These are phyloP conservation scores for Trichonephila clavata DNA, from an alignment of 1,140 invertebrate genomes.

Conservation along the genomic window DNA sequence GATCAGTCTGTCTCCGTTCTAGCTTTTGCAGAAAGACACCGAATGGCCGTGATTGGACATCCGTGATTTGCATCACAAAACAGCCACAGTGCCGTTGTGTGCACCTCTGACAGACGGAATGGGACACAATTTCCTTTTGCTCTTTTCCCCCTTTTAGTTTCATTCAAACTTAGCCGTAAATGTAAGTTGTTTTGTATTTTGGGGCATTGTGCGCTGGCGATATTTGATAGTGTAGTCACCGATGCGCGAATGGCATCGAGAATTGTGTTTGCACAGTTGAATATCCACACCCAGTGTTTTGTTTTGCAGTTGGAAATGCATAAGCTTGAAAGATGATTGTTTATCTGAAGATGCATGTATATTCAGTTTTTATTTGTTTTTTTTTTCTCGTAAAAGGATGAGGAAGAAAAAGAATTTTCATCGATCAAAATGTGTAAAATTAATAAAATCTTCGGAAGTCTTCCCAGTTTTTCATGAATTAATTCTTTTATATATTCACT, in stretches of 20 bases:
- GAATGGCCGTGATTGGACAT: background rate
- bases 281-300: too few relatives aligned
- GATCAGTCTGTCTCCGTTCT: background rate
- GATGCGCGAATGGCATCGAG: background rate
- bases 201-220: background rate
- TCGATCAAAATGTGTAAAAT: too few relatives aligned
- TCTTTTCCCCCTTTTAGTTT: background rate
- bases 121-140: background rate
- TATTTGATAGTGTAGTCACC: background rate
- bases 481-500: too few relatives aligned
- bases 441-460: too few relatives aligned
- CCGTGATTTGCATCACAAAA: slow-evolving; percentile 25
- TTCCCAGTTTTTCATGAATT: too few relatives aligned
- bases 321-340: too few relatives aligned
- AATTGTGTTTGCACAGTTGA: too few relatives aligned
- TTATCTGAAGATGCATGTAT: too few relatives aligned
- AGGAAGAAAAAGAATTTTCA: too few relatives aligned
- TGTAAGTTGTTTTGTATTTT: background rate
- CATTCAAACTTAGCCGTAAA: background rate
- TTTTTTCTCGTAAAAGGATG: too few relatives aligned
- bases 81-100: background rate
- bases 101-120: background rate
- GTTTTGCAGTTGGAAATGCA: too few relatives aligned
- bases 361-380: too few relatives aligned
- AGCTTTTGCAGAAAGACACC: background rate